Evolutionary conservation across 2,113 vertebrate genomes (phyloP).

Genomic region (Rhabdomys dilectus): DNA sequence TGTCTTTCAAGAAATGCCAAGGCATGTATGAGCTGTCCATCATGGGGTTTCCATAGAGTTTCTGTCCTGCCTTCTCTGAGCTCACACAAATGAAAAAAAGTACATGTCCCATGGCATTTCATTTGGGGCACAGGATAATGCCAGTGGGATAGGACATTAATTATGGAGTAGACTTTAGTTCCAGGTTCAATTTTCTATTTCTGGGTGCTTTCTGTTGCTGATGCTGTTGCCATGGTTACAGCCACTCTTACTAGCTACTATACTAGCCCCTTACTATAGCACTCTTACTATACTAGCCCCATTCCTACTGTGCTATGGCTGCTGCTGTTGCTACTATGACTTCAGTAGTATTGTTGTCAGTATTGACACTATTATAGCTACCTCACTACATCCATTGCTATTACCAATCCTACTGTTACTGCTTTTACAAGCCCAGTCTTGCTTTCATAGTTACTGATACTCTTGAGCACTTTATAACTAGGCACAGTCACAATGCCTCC

Average conservation of each 20-base stretch:
- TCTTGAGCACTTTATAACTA: not conserved
- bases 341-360: not conserved
- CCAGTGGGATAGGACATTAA: not conserved
- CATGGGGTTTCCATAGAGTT: too few relatives aligned
- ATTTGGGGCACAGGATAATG: rapidly evolving
- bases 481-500: not conserved
- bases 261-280: too few relatives aligned
- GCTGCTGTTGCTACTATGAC: not conserved
- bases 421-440: not conserved
- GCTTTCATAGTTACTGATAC: not conserved
- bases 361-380: not conserved
- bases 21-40: not conserved
- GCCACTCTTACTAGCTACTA: not conserved
- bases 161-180: not conserved
- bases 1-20: not conserved
- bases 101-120: not conserved
- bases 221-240: not conserved
- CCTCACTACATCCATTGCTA: not conserved
- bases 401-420: not conserved
- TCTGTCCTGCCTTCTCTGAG: not conserved
- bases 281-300: not conserved
- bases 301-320: not conserved
- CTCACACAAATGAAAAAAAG: not conserved
- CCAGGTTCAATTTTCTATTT: not conserved
- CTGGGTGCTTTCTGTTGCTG: not conserved